These are phyloP conservation scores for Galeopsomyia nigrocyanea DNA, from an alignment of 2,888 invertebrate genomes.

Conservation along the genomic window DNA sequence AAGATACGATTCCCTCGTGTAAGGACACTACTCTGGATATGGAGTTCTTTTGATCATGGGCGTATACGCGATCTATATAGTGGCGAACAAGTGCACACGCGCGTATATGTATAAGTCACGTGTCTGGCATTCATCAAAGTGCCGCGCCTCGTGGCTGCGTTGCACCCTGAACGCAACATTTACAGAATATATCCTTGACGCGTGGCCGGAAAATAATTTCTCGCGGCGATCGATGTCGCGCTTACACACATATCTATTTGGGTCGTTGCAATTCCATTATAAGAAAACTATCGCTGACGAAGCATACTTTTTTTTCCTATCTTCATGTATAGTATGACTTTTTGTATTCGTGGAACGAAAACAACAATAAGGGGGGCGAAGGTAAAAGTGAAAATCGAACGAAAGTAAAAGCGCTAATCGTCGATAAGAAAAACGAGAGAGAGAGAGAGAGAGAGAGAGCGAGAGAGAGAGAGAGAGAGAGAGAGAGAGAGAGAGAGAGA, in stretches of 20 bases:
- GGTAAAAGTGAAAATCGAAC: constrained; percentile 11
- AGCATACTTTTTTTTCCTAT: neutral
- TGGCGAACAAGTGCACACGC: constrained; percentile 23
- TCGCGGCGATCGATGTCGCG: constrained; percentile 22
- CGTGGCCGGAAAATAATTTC: constrained; percentile 49
- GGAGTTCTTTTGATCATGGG: constrained; percentile 9
- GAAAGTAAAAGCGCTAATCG: neutral
- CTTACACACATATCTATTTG: constrained; percentile 2
- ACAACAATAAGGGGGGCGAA: no score
- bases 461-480: no score
- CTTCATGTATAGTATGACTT: neutral
- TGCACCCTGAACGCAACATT: constrained; percentile 22
- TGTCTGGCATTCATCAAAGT: constrained; percentile 46
- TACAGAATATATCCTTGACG: constrained; percentile 24
- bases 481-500: no score
- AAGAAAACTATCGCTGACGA: constrained; percentile 13
- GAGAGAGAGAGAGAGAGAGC: no score
- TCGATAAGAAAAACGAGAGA: no score
- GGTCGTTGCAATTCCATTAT: constrained; percentile 1
- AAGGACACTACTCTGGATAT: no score
- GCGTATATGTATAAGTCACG: constrained; percentile 31
- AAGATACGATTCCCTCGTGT: no score
- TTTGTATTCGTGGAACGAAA: neutral
- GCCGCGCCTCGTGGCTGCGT: constrained; percentile 3
- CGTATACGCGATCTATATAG: neutral